Conservation (phyloP, 2,888 invertebrate species). For the Allacma fusca region DNA sequence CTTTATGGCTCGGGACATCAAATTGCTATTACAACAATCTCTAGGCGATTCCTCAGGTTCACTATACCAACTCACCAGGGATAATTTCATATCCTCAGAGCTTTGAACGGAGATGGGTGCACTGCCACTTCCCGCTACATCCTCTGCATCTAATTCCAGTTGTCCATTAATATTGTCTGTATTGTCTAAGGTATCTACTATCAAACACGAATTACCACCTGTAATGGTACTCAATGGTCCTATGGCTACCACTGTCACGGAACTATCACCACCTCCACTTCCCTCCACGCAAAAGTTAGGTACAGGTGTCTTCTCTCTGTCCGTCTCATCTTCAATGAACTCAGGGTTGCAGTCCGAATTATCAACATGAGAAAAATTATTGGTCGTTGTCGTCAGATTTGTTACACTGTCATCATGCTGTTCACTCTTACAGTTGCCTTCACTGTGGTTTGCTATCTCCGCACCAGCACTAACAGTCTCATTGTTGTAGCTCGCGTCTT, state of each 20-base stretch:
- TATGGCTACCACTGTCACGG: slow-evolving; percentile 52
- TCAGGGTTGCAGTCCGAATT: background rate
- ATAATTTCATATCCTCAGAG: slow-evolving; percentile 59
- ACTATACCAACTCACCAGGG: slow-evolving; percentile 61
- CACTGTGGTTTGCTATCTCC: background rate
- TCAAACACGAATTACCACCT: slow-evolving; percentile 3
- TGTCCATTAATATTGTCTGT: background rate
- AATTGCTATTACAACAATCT: slow-evolving; percentile 45
- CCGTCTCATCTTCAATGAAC: background rate
- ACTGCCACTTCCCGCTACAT: slow-evolving; percentile 37
- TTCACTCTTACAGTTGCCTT: background rate
- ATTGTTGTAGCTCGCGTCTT: background rate
- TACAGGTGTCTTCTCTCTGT: slow-evolving; percentile 43
- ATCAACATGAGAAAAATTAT: background rate
- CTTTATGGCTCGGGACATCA: background rate
- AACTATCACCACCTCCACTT: slow-evolving; percentile 57
- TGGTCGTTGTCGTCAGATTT: background rate
- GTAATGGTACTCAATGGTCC: background rate
- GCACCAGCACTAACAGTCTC: background rate
- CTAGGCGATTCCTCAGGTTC: slow-evolving; percentile 55
- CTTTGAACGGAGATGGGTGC: slow-evolving; percentile 48
- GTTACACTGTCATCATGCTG: background rate
- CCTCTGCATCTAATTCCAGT: background rate
- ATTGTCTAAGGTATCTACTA: background rate
- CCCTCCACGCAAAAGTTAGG: slow-evolving; percentile 61